These are phyloP conservation scores for Rhinogobio ventralis DNA, from an alignment of 2,797 vertebrate species.

Conservation along the genomic window DNA sequence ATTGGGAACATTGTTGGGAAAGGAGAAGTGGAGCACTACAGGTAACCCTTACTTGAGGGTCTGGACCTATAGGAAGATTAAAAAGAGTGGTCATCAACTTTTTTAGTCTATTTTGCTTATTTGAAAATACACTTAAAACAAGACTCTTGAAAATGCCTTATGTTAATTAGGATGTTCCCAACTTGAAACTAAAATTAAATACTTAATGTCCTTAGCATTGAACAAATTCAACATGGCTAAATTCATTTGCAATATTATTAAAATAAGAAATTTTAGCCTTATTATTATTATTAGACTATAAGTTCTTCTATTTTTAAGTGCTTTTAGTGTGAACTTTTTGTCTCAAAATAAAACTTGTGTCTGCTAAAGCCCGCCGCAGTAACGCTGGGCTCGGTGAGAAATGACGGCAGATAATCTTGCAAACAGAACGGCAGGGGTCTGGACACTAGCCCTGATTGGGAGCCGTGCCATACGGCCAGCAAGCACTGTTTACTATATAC, in stretches of 20 bases:
- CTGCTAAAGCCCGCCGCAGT: background rate
- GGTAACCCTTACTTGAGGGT: slow-evolving; percentile 62
- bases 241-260: background rate
- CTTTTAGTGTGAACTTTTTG: background rate
- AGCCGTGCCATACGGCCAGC: slow-evolving; percentile 41
- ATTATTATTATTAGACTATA: background rate
- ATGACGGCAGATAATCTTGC: slow-evolving; percentile 30
- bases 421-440: slow-evolving; percentile 25
- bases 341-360: background rate
- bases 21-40: slow-evolving; percentile 50
- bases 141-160: background rate
- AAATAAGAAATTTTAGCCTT: background rate
- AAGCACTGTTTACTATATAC: slow-evolving; percentile 58
- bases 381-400: background rate
- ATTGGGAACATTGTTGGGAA: slow-evolving; percentile 58
- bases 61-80: background rate
- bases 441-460: slow-evolving; percentile 42
- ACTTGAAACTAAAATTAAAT: background rate
- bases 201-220: background rate
- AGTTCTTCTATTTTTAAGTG: background rate
- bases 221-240: background rate
- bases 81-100: background rate
- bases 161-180: background rate
- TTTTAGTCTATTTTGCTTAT: background rate
- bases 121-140: background rate